Percentiles rank a stretch among this genome's conserved stretches.
phyloP scores from a whole-genome alignment of 2,797 vertebrate genomes.

The Petrocephalus schoutedeni region DNA sequence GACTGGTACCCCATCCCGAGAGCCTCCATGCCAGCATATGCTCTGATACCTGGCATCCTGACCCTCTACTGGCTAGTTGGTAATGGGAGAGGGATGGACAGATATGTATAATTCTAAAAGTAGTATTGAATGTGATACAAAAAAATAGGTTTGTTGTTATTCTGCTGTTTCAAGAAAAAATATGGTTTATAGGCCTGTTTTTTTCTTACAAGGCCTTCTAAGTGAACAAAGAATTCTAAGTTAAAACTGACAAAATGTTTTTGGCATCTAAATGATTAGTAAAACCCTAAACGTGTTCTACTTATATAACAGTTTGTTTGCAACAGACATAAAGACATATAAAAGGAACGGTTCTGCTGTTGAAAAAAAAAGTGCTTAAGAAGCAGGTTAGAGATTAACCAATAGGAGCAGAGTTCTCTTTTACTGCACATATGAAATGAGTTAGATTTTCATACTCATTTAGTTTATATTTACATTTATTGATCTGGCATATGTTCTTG shows the following conservation, averaged over 20 bases:
- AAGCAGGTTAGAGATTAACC: conserved; percentile 37
- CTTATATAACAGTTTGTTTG: not conserved
- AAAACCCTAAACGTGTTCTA: not conserved
- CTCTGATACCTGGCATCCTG: not conserved
- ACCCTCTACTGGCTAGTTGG: not conserved
- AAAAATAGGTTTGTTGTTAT: not conserved
- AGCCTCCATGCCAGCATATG: not conserved
- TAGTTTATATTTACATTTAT: conserved; percentile 9
- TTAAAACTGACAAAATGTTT: not conserved
- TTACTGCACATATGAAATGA: conserved; percentile 24
- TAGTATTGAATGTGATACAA: not conserved
- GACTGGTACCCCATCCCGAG: not conserved
- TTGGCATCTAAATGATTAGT: not conserved
- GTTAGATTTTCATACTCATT: conserved; percentile 15
- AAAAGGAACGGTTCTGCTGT: not conserved
- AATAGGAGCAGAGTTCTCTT: conserved; percentile 29
- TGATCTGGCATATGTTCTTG: not conserved
- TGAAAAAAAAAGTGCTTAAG: conserved; percentile 15
- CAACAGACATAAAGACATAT: not conserved
- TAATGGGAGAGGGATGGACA: not conserved
- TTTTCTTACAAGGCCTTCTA: not conserved
- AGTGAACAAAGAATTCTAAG: not conserved
- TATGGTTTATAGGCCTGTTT: not conserved
- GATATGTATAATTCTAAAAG: not conserved
- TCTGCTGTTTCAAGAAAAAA: not conserved